Conservation (phyloP, 2,888 invertebrate species). For the Cosmia pyralina region DNA sequence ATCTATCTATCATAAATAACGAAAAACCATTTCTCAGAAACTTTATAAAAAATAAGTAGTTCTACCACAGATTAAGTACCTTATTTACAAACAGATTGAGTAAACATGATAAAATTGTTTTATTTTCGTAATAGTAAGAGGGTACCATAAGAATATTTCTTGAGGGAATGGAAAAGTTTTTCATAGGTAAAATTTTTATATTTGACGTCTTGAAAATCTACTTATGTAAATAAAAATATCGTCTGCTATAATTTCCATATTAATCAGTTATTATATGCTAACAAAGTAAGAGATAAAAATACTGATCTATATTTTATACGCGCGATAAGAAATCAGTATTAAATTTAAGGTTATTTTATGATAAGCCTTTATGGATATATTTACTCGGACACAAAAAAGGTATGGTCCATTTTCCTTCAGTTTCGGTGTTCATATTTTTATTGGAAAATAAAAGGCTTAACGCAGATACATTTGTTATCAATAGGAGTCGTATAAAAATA, state of each 20-base stretch:
- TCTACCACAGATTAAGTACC: slow-evolving; percentile 7
- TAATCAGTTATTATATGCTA: not conserved
- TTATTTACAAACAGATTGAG: slow-evolving; percentile 2
- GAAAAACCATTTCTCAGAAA: slow-evolving; percentile 6
- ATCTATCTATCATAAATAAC: slow-evolving; percentile 15
- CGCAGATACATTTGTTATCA: slow-evolving; percentile 43
- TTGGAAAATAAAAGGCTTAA: slow-evolving; percentile 57
- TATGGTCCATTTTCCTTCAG: slow-evolving; percentile 45
- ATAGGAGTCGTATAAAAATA: slow-evolving; percentile 46
- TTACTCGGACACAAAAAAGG: slow-evolving; percentile 56
- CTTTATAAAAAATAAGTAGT: slow-evolving; percentile 13
- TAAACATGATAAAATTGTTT: slow-evolving; percentile 2
- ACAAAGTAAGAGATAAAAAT: slow-evolving; percentile 23
- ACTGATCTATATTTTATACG: slow-evolving; percentile 22
- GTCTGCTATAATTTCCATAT: not conserved
- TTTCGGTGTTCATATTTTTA: slow-evolving; percentile 59
- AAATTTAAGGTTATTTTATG: slow-evolving; percentile 52
- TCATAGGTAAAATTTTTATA: slow-evolving; percentile 6
- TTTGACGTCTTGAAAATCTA: not conserved
- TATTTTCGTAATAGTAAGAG: slow-evolving; percentile 2
- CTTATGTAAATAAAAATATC: slow-evolving; percentile 2
- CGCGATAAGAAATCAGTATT: slow-evolving; percentile 55
- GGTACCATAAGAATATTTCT: slow-evolving; percentile 7
- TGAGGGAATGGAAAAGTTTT: not conserved
- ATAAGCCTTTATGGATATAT: slow-evolving; percentile 26